Evolutionary conservation across 2,797 vertebrate genomes (phyloP).

Genomic region (Cryptoblepharus egeriae): DNA sequence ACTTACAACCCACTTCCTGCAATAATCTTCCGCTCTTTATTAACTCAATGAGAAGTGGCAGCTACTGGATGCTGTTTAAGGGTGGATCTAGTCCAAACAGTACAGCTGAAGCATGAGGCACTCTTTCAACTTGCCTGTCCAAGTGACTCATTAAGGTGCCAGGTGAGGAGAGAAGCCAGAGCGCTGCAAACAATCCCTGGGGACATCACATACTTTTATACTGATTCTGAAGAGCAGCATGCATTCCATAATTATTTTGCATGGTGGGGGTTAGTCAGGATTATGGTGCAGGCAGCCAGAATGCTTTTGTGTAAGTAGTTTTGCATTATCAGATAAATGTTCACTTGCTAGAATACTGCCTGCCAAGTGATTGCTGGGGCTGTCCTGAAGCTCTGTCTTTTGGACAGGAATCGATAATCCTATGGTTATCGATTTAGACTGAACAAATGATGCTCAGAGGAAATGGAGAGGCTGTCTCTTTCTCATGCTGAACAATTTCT

Average conservation of each 20-base stretch:
- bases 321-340: slow-evolving; percentile 6
- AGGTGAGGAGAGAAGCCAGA: too few relatives aligned
- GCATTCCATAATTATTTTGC: neutral
- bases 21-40: neutral
- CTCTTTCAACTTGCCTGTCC: too few relatives aligned
- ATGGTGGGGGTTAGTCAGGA: neutral
- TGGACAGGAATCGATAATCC: slow-evolving; percentile 16
- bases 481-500: neutral
- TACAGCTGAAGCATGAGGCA: too few relatives aligned
- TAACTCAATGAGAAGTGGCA: neutral
- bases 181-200: too few relatives aligned
- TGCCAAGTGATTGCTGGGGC: neutral
- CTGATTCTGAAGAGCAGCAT: neutral
- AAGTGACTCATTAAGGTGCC: too few relatives aligned
- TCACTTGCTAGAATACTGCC: slow-evolving; percentile 1
- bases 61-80: neutral
- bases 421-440: slow-evolving; percentile 3
- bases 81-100: too few relatives aligned
- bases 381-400: slow-evolving; percentile 1
- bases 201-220: neutral
- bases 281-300: neutral
- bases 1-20: too few relatives aligned
- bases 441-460: neutral
- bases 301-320: neutral
- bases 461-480: neutral